These are phyloP conservation scores for Druon quercuslanigerum DNA, from an alignment of 1,140 invertebrate genomes.

Conservation along the genomic window DNA sequence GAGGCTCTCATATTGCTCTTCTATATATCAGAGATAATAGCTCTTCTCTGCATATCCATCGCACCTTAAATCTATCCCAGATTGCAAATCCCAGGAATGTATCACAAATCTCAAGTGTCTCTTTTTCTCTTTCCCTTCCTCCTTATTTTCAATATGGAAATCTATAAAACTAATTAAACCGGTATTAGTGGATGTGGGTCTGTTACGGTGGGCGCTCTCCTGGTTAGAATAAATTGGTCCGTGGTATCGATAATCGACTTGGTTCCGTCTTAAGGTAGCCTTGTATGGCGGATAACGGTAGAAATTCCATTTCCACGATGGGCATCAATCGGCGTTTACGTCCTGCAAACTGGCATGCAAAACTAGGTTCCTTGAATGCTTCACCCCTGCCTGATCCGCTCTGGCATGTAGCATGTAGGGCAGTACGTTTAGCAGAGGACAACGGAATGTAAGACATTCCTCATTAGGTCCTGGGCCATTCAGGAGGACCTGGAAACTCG, in stretches of 20 bases:
- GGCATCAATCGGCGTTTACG: conserved; percentile 46
- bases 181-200: conserved; percentile 17
- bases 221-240: conserved; percentile 16
- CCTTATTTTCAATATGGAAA: neutral
- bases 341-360: conserved; percentile 46
- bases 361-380: conserved; percentile 49
- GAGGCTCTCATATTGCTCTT: conserved; percentile 1
- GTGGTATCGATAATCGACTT: conserved; percentile 25
- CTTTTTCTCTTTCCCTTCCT: neutral
- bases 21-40: neutral
- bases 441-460: conserved; percentile 41
- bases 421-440: conserved; percentile 39
- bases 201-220: neutral
- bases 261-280: conserved; percentile 20
- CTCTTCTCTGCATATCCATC: conserved; percentile 14
- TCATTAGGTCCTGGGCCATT: conserved; percentile 12
- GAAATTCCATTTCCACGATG: conserved; percentile 41
- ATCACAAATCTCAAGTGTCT: conserved; percentile 1
- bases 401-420: conserved; percentile 44
- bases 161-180: conserved; percentile 34
- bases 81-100: conserved; percentile 24
- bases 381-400: conserved; percentile 7
- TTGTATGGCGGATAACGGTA: conserved; percentile 44
- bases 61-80: conserved; percentile 24
- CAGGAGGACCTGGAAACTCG: neutral